Evolutionary conservation across 2,888 invertebrate genomes (phyloP), one percentile per base, ranked within the genome.

Genomic region (Taenaris catops): DNA sequence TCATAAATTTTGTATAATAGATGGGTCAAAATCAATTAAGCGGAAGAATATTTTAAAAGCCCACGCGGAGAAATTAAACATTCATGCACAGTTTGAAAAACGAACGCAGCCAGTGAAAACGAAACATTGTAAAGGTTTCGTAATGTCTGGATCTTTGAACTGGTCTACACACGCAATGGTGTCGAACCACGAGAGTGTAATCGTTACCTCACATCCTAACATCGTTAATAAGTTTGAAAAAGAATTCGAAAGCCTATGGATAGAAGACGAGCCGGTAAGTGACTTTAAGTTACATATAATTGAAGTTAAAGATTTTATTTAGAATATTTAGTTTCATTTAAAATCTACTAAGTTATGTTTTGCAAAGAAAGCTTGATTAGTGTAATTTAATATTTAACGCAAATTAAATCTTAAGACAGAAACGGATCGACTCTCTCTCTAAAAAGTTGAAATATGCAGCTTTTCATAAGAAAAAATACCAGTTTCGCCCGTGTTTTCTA

Each of bases 1-100:
- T 61, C 94, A 96, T 65, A 96, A 95, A 65, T 94, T 93, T 76
- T 90, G 89, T 39, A 68, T 94, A 25, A 73, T 94, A 44, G 94
- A 94, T 61, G 83, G 84, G 40, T 79, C 83, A 23, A 74, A 67
- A 55, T 83, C 86, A 29, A 62, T 81, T 41, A 76, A 63, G 51
- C 55, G 84, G 28, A 86, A 83, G 53, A 66, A 55, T 39, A 48
- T 65, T 32, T 46, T 86, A 28, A 83, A 72, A 58, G 48, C 65
- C 19, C 59, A 81, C 20, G 84, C 83, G 14, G 86, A 86, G 53
- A 80, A 78, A 50, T 46, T 83, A 26, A 83, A 84, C 34, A 58
- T 78, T 9, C 71, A 84, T 48, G 73, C 68, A 26, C 64, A 68
- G 38, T 65, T 58, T 39, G 70, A 64, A 41, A 48, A 50, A 19